phyloP scores from a whole-genome alignment of 1,140 invertebrate genomes.

The Rhagoletis pomonella region DNA sequence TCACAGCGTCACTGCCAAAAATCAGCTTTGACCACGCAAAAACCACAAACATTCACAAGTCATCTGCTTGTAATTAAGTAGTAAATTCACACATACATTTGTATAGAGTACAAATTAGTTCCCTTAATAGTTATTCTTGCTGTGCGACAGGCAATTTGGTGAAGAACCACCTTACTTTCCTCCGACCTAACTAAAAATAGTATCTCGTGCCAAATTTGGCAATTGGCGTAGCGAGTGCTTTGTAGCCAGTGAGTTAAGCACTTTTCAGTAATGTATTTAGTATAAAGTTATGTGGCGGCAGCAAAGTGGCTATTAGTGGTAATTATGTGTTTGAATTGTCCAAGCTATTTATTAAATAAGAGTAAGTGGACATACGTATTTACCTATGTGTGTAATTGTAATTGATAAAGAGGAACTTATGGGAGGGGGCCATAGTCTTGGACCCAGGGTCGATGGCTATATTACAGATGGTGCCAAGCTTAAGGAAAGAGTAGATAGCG shows the following conservation, averaged over 20 bases:
- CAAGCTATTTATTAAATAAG: constrained; percentile 19
- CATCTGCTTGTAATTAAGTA: constrained; percentile 52
- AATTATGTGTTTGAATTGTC: constrained; percentile 23
- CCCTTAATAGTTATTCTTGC: not conserved
- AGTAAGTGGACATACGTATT: too few species aligned
- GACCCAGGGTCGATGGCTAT: too few species aligned
- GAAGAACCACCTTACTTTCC: too few species aligned
- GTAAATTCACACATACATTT: constrained; percentile 39
- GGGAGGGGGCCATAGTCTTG: too few species aligned
- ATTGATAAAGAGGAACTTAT: too few species aligned
- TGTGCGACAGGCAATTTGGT: not conserved
- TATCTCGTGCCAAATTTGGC: not conserved
- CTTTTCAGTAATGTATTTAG: constrained; percentile 24
- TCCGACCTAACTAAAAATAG: too few species aligned
- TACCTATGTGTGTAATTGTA: too few species aligned
- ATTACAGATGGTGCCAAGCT: too few species aligned
- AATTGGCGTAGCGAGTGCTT: not conserved
- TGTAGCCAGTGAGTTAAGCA: not conserved
- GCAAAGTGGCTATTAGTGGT: constrained; percentile 35
- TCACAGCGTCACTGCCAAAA: constrained; percentile 48
- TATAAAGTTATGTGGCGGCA: not conserved
- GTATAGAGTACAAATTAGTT: not conserved
- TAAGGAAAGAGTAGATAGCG: too few species aligned
- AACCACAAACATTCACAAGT: constrained; percentile 45
- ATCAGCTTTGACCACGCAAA: constrained; percentile 43